Conservation (phyloP, 2,888 invertebrate species). For the Leucophenga montana region DNA sequence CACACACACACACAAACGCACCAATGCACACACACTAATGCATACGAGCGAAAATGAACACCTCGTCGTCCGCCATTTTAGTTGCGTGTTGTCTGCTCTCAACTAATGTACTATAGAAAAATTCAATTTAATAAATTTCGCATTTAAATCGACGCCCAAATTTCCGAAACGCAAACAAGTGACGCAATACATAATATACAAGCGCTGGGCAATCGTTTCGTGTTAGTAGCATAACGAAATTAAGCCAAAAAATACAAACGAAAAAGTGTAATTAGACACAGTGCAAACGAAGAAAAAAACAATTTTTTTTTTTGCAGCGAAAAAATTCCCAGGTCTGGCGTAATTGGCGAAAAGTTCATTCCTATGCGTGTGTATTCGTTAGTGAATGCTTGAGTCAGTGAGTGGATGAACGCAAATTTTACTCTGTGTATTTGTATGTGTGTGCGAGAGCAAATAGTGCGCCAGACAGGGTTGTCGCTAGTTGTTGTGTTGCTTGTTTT, state of each 20-base stretch:
- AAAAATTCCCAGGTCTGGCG: slow-evolving; percentile 69
- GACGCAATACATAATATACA: slow-evolving; percentile 46
- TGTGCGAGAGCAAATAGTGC: slow-evolving; percentile 15
- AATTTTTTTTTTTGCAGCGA: slow-evolving; percentile 44
- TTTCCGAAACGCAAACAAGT: slow-evolving; percentile 55
- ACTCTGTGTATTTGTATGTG: slow-evolving; percentile 29
- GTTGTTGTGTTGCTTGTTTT: slow-evolving; percentile 2
- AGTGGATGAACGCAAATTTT: slow-evolving; percentile 31
- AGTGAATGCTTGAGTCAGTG: slow-evolving; percentile 32
- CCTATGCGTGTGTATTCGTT: slow-evolving; percentile 34
- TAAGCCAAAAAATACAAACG: slow-evolving; percentile 41
- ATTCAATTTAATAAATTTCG: slow-evolving; percentile 51
- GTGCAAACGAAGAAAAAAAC: slow-evolving; percentile 47
- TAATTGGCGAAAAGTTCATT: slow-evolving; percentile 53
- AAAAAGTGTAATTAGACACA: slow-evolving; percentile 53
- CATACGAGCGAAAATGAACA: slow-evolving; percentile 35
- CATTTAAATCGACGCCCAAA: slow-evolving; percentile 54
- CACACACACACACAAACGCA: too few species aligned
- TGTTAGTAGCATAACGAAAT: slow-evolving; percentile 49
- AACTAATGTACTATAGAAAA: slow-evolving; percentile 51
- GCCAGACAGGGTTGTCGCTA: not conserved
- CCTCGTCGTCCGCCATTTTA: slow-evolving; percentile 66
- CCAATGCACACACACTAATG: slow-evolving; percentile 51
- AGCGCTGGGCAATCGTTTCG: slow-evolving; percentile 45
- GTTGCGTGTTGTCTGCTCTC: slow-evolving; percentile 68